These are phyloP conservation scores for Gymnothorax reevesii DNA, from an alignment of 2,797 vertebrate species.

Conservation along the genomic window DNA sequence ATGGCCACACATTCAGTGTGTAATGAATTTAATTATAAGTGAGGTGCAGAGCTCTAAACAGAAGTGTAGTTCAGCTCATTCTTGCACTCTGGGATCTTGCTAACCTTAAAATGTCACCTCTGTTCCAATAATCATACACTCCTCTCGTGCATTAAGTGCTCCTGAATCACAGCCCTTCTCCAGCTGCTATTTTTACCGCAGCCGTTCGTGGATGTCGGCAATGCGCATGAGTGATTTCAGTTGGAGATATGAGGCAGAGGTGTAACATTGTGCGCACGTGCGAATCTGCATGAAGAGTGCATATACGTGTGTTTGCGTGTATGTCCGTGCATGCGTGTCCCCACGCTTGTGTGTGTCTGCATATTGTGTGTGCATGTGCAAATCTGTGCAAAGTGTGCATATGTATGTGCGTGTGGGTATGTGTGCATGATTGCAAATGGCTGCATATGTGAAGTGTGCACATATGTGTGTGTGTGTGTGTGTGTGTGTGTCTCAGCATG, in stretches of 20 bases:
- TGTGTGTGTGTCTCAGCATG: too few relatives aligned
- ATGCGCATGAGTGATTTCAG: background rate
- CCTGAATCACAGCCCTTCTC: constrained; percentile 5
- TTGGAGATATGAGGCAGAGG: background rate
- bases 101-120: constrained; percentile 66
- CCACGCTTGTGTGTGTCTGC: background rate
- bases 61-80: background rate
- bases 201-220: background rate
- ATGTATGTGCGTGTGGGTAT: too few relatives aligned
- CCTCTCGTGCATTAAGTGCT: constrained; percentile 43
- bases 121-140: constrained; percentile 54
- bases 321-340: background rate
- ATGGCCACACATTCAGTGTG: background rate
- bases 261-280: background rate
- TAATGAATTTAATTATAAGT: background rate
- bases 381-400: too few relatives aligned
- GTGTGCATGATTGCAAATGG: background rate
- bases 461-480: background rate
- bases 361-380: background rate
- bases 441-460: background rate
- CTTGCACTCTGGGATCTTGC: constrained; percentile 45
- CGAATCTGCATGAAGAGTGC: background rate
- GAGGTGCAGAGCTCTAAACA: background rate
- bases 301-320: background rate
- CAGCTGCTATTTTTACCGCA: constrained; percentile 1